Conservation (phyloP, 1,140 invertebrate species). For the Araneus ventricosus region DNA sequence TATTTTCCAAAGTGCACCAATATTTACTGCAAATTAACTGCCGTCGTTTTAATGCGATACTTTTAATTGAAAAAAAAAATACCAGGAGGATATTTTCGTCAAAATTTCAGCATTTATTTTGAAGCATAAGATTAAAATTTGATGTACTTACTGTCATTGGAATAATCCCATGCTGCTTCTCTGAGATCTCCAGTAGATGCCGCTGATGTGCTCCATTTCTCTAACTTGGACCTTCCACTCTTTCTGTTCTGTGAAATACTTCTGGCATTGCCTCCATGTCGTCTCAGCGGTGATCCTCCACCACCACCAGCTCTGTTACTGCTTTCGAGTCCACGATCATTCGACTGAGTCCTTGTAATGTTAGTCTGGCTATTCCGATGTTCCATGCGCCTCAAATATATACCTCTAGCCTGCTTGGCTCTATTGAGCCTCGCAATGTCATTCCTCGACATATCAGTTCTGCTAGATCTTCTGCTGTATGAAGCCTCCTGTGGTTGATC, state of each 20-base stretch:
- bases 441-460: constrained; percentile 42
- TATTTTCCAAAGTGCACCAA: no score
- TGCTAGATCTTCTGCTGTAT: constrained; percentile 14
- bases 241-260: constrained; percentile 51
- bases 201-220: constrained; percentile 67
- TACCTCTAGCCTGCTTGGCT: constrained; percentile 48
- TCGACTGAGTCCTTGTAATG: constrained; percentile 40
- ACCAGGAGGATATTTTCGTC: no score
- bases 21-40: no score
- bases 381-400: constrained; percentile 69
- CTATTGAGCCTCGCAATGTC: background rate
- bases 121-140: no score
- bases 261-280: constrained; percentile 28
- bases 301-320: background rate
- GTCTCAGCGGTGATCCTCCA: background rate
- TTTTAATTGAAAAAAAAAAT: no score
- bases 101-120: no score
- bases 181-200: constrained; percentile 69
- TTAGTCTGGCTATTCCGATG: constrained; percentile 58
- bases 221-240: constrained; percentile 40
- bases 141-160: constrained; percentile 63
- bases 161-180: constrained; percentile 67
- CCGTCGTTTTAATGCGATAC: no score
- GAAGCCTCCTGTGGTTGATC: background rate
- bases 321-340: background rate